phyloP scores from a whole-genome alignment of 2,888 invertebrate species.

The Dynastes hyllus region DNA sequence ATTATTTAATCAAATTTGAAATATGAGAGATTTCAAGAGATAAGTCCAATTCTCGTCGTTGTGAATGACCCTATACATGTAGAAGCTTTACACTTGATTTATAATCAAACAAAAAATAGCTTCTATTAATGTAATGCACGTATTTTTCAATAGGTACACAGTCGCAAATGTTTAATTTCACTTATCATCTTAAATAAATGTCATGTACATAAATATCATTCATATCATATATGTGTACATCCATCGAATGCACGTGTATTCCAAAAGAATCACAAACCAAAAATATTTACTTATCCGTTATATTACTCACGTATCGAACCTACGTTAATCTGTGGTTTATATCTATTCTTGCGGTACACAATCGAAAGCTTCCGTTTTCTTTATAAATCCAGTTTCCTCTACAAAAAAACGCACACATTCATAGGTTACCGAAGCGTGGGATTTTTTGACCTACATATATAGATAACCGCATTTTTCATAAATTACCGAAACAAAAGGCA shows the following conservation, averaged over 20 bases:
- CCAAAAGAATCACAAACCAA: conserved; percentile 26
- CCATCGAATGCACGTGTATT: neutral
- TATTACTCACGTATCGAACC: conserved; percentile 39
- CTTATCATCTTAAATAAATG: conserved; percentile 22
- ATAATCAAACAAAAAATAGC: too few relatives aligned
- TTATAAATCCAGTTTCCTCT: conserved; percentile 45
- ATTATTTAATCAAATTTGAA: too few relatives aligned
- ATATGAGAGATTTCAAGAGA: too few relatives aligned
- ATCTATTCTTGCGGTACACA: conserved; percentile 43
- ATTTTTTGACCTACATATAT: conserved; percentile 43
- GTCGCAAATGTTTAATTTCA: conserved; percentile 12
- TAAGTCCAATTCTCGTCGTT: too few relatives aligned
- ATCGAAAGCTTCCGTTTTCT: conserved; percentile 44
- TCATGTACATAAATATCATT: conserved; percentile 12
- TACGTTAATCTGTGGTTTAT: conserved; percentile 44
- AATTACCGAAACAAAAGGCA: conserved; percentile 43
- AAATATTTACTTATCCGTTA: conserved; percentile 31
- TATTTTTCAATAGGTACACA: too few relatives aligned
- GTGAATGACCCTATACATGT: too few relatives aligned
- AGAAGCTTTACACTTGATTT: neutral
- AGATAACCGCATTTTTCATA: conserved; percentile 48
- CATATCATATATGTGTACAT: neutral
- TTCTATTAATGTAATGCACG: too few relatives aligned
- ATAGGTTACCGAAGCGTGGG: conserved; percentile 45
- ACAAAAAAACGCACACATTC: conserved; percentile 38